Percentiles rank a stretch among this genome's conserved stretches.
phyloP scores from a whole-genome alignment of 2,113 vertebrate species.

The Mus spicilegus region DNA sequence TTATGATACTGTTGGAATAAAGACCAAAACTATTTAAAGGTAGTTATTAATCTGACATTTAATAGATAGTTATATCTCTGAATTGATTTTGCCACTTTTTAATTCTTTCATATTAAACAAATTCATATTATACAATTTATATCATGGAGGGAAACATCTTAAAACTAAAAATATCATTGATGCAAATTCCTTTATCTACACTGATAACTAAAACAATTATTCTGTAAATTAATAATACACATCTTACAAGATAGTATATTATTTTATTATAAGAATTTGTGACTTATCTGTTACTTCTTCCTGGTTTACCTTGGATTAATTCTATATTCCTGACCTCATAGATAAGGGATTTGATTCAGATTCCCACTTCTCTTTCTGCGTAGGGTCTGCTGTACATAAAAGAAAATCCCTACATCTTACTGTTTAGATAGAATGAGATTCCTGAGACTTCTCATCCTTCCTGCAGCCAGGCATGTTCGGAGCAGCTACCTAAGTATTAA shows the following conservation, averaged over 20 bases:
- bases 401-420: background rate
- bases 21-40: constrained; percentile 42
- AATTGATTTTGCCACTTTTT: constrained; percentile 30
- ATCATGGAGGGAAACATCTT: constrained; percentile 45
- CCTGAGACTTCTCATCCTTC: too few species aligned
- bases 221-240: background rate
- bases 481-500: background rate
- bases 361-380: background rate
- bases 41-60: constrained; percentile 55
- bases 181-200: background rate
- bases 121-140: background rate
- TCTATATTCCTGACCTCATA: background rate
- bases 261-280: background rate
- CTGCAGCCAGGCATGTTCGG: background rate
- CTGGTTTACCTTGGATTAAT: background rate
- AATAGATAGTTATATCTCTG: constrained; percentile 35
- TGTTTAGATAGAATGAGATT: background rate
- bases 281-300: background rate
- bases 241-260: background rate
- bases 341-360: background rate
- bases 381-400: background rate
- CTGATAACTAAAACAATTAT: constrained; percentile 28
- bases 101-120: background rate
- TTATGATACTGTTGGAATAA: constrained; percentile 47
- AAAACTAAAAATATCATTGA: constrained; percentile 23